Conservation (phyloP, 1,140 invertebrate genomes). For the Drosophila sturtevanti region DNA sequence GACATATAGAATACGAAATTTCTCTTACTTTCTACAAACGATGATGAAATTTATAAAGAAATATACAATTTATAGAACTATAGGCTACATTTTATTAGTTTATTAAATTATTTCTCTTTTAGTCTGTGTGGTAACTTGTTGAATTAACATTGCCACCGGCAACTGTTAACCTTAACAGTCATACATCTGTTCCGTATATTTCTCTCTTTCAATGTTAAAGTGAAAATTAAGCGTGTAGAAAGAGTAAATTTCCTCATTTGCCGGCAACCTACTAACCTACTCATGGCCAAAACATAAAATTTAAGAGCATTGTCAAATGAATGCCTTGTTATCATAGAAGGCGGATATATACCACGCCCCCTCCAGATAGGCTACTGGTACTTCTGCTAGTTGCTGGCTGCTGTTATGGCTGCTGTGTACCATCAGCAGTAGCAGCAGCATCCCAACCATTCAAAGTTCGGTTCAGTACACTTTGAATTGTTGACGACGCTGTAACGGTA, state of each 20-base stretch:
- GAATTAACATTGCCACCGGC: conserved; percentile 29
- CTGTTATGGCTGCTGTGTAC: conserved; percentile 23
- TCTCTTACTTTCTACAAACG: too few species aligned
- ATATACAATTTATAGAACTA: neutral
- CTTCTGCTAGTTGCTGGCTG: conserved; percentile 24
- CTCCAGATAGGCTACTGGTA: conserved; percentile 32
- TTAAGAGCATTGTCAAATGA: conserved; percentile 32
- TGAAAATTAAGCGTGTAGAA: neutral
- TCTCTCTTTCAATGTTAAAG: neutral
- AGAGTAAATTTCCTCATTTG: conserved; percentile 61
- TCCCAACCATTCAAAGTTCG: neutral
- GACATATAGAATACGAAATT: too few species aligned
- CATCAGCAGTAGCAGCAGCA: conserved; percentile 18
- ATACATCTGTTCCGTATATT: neutral
- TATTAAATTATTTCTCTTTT: neutral
- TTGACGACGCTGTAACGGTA: conserved; percentile 66
- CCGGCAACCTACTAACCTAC: conserved; percentile 73
- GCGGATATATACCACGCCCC: conserved; percentile 17
- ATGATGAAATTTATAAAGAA: too few species aligned
- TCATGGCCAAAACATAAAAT: conserved; percentile 30
- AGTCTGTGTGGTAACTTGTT: conserved; percentile 29
- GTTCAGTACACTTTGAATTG: conserved; percentile 74
- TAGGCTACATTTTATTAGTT: neutral
- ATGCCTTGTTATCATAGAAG: conserved; percentile 41
- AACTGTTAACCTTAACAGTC: neutral